phyloP scores from a whole-genome alignment of 2,797 vertebrate species.

The Gymnoscopelus microlampas region DNA sequence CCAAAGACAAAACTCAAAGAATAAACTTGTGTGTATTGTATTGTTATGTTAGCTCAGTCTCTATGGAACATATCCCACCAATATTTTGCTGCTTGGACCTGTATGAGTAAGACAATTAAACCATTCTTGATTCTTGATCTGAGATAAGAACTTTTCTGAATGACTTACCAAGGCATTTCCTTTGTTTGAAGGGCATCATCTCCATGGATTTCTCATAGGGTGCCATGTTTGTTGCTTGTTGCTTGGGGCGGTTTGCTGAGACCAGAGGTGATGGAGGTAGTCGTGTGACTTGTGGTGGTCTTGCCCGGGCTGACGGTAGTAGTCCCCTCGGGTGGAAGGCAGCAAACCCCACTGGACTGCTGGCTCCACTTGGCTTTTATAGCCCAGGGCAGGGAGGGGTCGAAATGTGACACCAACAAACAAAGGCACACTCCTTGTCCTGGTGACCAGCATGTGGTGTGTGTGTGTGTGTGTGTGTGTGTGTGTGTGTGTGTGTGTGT shows the following conservation, averaged over 20 bases:
- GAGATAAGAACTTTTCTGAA: background rate
- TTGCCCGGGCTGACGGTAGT: constrained; percentile 63
- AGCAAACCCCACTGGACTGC: constrained; percentile 62
- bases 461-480: constrained; percentile 8
- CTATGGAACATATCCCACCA: no score
- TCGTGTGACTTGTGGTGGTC: constrained; percentile 25
- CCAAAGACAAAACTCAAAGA: background rate
- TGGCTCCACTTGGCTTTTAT: constrained; percentile 64
- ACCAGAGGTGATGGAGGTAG: constrained; percentile 35
- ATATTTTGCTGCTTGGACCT: no score
- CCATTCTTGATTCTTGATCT: no score
- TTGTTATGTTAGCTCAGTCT: background rate
- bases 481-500: constrained; percentile 13
- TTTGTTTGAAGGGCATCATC: constrained; percentile 84
- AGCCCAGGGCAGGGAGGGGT: constrained; percentile 61
- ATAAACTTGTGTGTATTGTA: background rate
- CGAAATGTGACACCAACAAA: constrained; percentile 49
- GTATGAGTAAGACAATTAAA: no score
- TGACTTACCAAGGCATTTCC: constrained; percentile 82
- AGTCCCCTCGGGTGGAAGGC: constrained; percentile 71
- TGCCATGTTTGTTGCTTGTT: constrained; percentile 73
- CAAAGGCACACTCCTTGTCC: constrained; percentile 42
- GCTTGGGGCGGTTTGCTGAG: constrained; percentile 38
- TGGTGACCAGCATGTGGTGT: constrained; percentile 23
- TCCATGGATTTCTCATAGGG: constrained; percentile 86